These are phyloP conservation scores for Antennarius maculatus DNA, from an alignment of 2,797 vertebrate species.

Conservation along the genomic window DNA sequence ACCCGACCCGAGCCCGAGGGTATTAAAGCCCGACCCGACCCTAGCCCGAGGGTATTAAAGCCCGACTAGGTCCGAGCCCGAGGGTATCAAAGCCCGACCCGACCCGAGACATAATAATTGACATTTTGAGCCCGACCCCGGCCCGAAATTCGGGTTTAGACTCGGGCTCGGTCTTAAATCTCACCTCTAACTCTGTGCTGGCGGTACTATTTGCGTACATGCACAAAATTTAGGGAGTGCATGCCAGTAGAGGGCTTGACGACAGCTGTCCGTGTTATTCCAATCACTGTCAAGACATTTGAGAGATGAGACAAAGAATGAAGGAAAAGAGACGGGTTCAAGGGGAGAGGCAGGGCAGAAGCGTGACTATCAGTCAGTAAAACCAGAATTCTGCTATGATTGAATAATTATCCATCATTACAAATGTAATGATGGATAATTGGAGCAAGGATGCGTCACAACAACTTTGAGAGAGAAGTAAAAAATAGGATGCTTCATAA, in stretches of 20 bases:
- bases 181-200: constrained; percentile 13
- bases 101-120: too few species aligned
- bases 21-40: too few species aligned
- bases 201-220: constrained; percentile 13
- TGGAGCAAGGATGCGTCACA: constrained; percentile 4
- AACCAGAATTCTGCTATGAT: constrained; percentile 11
- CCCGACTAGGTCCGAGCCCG: too few species aligned
- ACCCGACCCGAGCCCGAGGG: too few species aligned
- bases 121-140: too few species aligned
- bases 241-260: constrained; percentile 27
- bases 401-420: constrained; percentile 22
- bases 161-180: too few species aligned
- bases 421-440: too few species aligned
- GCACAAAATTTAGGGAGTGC: constrained; percentile 33
- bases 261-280: constrained; percentile 51
- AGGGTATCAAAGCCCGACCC: too few species aligned
- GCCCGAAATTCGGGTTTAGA: too few species aligned
- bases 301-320: constrained; percentile 4
- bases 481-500: constrained; percentile 9
- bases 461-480: constrained; percentile 2
- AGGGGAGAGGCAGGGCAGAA: constrained; percentile 16
- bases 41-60: too few species aligned
- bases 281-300: constrained; percentile 55
- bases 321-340: constrained; percentile 13
- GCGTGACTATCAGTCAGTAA: constrained; percentile 9